Evolutionary conservation across 2,888 invertebrate species (phyloP).

Genomic region (Scrobipalpa atriplicella): DNA sequence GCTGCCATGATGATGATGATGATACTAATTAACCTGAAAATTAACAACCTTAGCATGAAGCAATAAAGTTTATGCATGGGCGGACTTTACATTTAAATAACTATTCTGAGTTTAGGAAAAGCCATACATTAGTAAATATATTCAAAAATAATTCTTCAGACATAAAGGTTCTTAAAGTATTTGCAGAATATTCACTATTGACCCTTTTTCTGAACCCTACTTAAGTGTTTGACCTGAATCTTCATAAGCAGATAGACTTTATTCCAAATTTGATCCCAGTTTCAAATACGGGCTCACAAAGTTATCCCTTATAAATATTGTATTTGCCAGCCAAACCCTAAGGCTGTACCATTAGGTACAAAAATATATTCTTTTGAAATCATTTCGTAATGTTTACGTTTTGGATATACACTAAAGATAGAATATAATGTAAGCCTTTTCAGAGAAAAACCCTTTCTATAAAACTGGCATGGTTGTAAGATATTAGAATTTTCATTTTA

Average conservation of each 20-base stretch:
- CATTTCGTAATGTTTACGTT: background rate
- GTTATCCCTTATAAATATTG: slow-evolving; percentile 37
- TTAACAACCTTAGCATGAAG: too few species aligned
- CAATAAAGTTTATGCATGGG: too few species aligned
- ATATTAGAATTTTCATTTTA: too few species aligned
- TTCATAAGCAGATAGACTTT: slow-evolving; percentile 10
- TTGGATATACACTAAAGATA: background rate
- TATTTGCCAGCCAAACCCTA: slow-evolving; percentile 17
- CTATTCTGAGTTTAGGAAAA: too few species aligned
- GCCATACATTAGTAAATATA: background rate
- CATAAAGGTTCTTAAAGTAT: background rate
- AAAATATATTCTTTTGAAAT: slow-evolving; percentile 12
- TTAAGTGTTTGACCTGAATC: slow-evolving; percentile 16
- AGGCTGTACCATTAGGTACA: background rate
- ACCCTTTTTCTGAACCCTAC: background rate
- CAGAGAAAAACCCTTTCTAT: too few species aligned
- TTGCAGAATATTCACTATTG: background rate
- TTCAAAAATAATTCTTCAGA: background rate
- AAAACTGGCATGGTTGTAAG: too few species aligned
- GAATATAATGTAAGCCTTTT: too few species aligned
- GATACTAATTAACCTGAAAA: too few species aligned
- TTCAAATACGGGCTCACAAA: background rate
- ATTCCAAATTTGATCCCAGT: slow-evolving; percentile 10
- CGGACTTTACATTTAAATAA: too few species aligned
- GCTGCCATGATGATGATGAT: too few species aligned